Evolutionary conservation across 2,797 vertebrate species (phyloP).

Genomic region (Pelochelys cantorii): DNA sequence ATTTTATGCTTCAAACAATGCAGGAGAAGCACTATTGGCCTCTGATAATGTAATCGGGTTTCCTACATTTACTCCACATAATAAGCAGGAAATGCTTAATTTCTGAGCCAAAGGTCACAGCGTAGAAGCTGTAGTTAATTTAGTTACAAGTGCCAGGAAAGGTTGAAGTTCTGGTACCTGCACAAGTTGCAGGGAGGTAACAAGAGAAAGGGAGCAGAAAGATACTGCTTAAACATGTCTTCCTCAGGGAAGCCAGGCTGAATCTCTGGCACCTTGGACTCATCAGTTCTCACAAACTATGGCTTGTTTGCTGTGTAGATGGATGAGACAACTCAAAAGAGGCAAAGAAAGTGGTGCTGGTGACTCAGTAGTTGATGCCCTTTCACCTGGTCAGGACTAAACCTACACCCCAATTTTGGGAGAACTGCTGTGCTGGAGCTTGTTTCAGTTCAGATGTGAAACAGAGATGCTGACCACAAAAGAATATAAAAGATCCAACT

Average conservation of each 20-base stretch:
- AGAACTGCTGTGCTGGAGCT: background rate
- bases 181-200: background rate
- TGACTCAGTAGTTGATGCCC: background rate
- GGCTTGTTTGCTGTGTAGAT: accelerated
- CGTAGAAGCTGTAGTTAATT: background rate
- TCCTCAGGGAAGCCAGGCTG: background rate
- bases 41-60: no score
- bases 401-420: background rate
- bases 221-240: background rate
- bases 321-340: background rate
- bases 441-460: background rate
- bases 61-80: no score
- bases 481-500: background rate
- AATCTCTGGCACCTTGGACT: background rate
- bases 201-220: background rate
- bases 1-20: background rate
- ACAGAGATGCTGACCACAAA: background rate
- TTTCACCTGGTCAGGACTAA: background rate
- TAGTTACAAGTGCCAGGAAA: accelerated
- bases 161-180: accelerated
- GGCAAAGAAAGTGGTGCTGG: background rate
- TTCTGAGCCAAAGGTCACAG: background rate
- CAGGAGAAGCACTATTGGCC: background rate
- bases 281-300: background rate
- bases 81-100: background rate